Evolutionary conservation across 2,888 invertebrate genomes (phyloP).

Genomic region (Branchipolynoe longqiensis): DNA sequence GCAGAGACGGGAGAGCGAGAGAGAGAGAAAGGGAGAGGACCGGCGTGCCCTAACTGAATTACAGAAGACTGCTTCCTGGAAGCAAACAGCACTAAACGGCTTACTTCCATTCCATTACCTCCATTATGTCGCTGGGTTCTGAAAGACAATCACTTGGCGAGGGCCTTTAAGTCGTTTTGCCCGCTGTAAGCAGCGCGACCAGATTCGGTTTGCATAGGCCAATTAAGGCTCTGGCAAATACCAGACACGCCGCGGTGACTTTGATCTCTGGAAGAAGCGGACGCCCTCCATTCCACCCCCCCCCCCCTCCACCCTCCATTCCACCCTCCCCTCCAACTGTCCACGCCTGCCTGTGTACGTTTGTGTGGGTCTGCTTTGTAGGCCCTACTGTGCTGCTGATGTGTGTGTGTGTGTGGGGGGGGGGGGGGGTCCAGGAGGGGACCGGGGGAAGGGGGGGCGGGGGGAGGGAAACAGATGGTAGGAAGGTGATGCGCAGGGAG

Average conservation of each 20-base stretch:
- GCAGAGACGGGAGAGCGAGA: background rate
- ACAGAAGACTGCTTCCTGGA: slow-evolving; percentile 15
- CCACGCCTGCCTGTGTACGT: no score
- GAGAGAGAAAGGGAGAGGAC: background rate
- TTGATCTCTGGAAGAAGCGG: no score
- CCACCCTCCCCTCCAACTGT: no score
- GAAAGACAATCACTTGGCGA: slow-evolving; percentile 35
- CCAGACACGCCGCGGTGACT: background rate
- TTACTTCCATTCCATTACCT: slow-evolving; percentile 47
- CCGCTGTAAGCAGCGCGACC: slow-evolving; percentile 17
- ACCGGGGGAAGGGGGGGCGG: no score
- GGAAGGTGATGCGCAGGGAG: no score
- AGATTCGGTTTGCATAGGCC: slow-evolving; percentile 47
- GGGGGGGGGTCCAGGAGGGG: no score
- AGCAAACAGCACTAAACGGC: slow-evolving; percentile 47
- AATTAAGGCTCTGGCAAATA: slow-evolving; percentile 37
- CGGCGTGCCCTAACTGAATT: background rate
- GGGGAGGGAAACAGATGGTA: no score
- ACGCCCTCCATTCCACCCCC: no score
- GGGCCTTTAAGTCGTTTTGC: slow-evolving; percentile 17
- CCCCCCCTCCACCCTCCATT: no score
- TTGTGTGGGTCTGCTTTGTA: no score
- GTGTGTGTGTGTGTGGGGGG: no score
- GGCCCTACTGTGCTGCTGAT: no score
- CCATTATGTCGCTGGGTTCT: slow-evolving; percentile 27